Evolutionary conservation across 2,888 invertebrate genomes (phyloP), one percentile per base, ranked within the genome.

Genomic region (Lithophane ornitopus): DNA sequence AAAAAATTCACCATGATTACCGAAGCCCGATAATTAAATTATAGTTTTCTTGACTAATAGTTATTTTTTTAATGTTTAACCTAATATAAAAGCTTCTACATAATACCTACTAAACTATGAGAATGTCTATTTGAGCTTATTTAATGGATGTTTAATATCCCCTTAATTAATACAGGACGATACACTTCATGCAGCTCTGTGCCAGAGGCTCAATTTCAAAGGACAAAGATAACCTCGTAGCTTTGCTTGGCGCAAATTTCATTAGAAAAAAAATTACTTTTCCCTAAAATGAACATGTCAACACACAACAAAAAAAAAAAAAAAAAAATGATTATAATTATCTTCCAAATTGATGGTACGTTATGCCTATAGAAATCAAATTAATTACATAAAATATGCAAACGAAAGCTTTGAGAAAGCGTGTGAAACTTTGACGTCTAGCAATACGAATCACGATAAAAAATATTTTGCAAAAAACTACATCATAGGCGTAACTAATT

Each of bases 391-490:
- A 49, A 49, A 71, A 80, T 70, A 70, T 77, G 59, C 56, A 74
- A 78, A 78, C 74, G 28, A 71, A 65, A 78, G 73, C 65, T 44
- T 67, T 54, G 68, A 74, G 86, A 86, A 87, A 88, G 85, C 62
- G 79, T 85, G 80, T 67, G 74, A 80, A 67, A 44, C 44, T 58
- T 41, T 14, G 3, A 28, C n/a, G 28, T 58, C 34, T 76, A 75
- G 71, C 44, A 54, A 76, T 74, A 58, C 66, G 12, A 76, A 77
- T 84, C 52, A 49, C 16, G 3, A 58, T 28, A 58, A 44, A 44
- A 49, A 54, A 46, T 69, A 34, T 67, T 69, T 61, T n/a, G 6
- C 16, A 26, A 34, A 54, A 67, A 3, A 54, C 16, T 34, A 39
- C 34, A 73, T 14, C 41, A 22, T 28, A 11, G 1, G 7, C 26